Conservation (phyloP, 2,113 vertebrate species). For the Pachypanchax playfairii region DNA sequence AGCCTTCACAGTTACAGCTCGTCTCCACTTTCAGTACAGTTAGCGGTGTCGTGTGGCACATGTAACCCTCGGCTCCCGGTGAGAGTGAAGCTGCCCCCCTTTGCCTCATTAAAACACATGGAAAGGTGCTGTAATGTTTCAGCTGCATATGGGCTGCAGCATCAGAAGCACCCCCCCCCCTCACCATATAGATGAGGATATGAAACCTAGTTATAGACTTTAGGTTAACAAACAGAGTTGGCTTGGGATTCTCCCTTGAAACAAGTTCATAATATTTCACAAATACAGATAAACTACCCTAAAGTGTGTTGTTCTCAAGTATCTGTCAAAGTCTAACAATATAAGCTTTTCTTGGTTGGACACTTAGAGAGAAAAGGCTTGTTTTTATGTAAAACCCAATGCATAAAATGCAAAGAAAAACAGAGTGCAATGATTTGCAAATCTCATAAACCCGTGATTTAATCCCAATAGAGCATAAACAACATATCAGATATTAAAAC, state of each 20-base stretch:
- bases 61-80: constrained; percentile 38
- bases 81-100: constrained; percentile 45
- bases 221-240: constrained; percentile 57
- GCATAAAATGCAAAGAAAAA: too few relatives aligned
- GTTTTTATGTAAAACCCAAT: too few relatives aligned
- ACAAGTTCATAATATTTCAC: constrained; percentile 32
- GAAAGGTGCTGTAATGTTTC: constrained; percentile 35
- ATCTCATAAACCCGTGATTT: too few relatives aligned
- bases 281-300: constrained; percentile 2
- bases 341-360: too few relatives aligned
- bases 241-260: constrained; percentile 42
- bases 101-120: constrained; percentile 48
- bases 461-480: too few relatives aligned
- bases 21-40: not conserved
- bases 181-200: constrained; percentile 47
- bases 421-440: too few relatives aligned
- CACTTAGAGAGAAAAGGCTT: too few relatives aligned
- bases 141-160: constrained; percentile 28
- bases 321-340: too few relatives aligned
- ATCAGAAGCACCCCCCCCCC: constrained; percentile 24
- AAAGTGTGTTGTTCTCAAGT: too few relatives aligned
- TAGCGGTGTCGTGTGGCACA: constrained; percentile 12
- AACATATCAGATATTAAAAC: too few relatives aligned
- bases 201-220: constrained; percentile 38
- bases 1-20: constrained; percentile 27